Base-by-base conservation (phyloP, 2,888 invertebrate genomes). In the Nasonia oneida region DNA sequence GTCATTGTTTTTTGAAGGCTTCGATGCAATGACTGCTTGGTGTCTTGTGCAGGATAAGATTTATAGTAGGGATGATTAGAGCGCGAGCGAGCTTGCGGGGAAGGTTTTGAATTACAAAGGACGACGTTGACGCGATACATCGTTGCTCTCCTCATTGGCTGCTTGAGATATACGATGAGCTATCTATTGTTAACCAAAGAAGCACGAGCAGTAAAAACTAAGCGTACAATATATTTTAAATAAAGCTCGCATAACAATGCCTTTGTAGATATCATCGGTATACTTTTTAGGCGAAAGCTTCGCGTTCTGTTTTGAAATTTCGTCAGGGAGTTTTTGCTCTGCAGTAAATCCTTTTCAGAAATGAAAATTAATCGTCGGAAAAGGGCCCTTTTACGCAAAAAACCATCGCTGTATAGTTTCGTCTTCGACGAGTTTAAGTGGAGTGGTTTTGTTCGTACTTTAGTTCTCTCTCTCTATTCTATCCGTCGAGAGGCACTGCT, bases 361-460 rank as follows among this genome's bases (percentile, higher is more conserved):
- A 53, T 53, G 53, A 53, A 53, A 53, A 53, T 53, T 15, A 33
- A 12, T 33, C 2, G 14, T 67, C 33, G 8, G 12, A 67, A 33
- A 4, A 23, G 4, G 4, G 14, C 14, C 29, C 14, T 33, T 73
- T 73, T 42, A 73, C 33, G 33, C 71, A 12, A 42, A 10, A 18
- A 73, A n/a, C 18, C 47, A n/a, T 3, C n/a, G n/a, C 23, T 14
- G 42, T 37, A 4, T 37, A 15, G 8, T 29, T 33, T 23, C 57
- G 0, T 53, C 61, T 76, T 76, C 39, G 57, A 53, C 18, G 37
- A 76, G 57, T 37, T 76, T 29, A 76, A 57, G 57, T 39, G 76
- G 23, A 57, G 76, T 76, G 76, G 37, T 61, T 39, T 61, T 23
- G 76, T 76, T 57, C 39, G 53, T 53, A 53, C 47, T 33, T 76